Evolutionary conservation across 35 echinoderm and acorn worm genomes (phyloP), one percentile per base, ranked within the genome.

Genomic region (Apostichopus parvimensis): DNA sequence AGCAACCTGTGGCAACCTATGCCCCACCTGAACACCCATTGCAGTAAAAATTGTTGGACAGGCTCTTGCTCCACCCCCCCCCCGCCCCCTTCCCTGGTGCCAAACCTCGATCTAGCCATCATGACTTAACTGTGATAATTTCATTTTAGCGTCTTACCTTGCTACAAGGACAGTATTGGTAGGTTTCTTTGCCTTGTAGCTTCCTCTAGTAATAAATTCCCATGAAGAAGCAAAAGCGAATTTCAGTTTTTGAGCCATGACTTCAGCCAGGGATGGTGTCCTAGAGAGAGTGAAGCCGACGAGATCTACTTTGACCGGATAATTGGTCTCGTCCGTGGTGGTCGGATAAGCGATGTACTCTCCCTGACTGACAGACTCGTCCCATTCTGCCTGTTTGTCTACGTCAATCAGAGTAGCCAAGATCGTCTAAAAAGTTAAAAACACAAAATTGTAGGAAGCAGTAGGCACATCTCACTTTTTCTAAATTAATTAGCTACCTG

Each of bases 341-440:
- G 88, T 90, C 8, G 88, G 88, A 61, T 77, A 90, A 12, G 88
- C 88, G 23, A 90, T 90, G 70, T 90, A 90, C 68, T 90, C 68
- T 18, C 88, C 88, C 14, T 34, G 34, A 56, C 53, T 45, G 0
- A 90, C 88, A 0, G 68, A 90, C 34, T 90, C 68, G 73, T 90
- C 88, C 88, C 88, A 90, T 70, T 90, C 88, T 7, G 88, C 22
- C 53, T 90, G 88, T 70, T 90, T 90, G 6, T 90, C 73, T 2
- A 90, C 88, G 28, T 34, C 88, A 77, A 56, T 90, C 70, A 90
- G 52, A 54, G 73, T 90, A 4, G 88, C 88, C 54, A 90, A 78
- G 25, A 90, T 78, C 9, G 66, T 61, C 88, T 90, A 13, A 13
- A 45, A 3, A 45, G 34, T 45, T 45, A 4, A 45, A 45, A 45